phyloP scores from a whole-genome alignment of 2,888 invertebrate species.

The Dicranocentrus wangi region DNA sequence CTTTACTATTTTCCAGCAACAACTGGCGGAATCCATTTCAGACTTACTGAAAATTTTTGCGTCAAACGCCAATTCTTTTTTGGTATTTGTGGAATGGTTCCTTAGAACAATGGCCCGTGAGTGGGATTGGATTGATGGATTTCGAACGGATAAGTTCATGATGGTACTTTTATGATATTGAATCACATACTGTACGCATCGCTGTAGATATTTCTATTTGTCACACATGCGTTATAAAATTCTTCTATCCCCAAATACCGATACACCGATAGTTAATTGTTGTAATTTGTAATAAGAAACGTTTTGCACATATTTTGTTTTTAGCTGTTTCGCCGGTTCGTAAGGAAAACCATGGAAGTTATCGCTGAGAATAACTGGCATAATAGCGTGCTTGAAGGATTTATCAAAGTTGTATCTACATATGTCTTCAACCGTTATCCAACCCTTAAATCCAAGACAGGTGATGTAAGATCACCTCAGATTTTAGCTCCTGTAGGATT shows the following conservation, averaged over 20 bases:
- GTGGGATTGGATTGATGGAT: constrained; percentile 93
- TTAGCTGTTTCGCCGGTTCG: constrained; percentile 84
- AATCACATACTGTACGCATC: too few relatives aligned
- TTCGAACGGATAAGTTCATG: constrained; percentile 92
- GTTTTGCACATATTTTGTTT: too few relatives aligned
- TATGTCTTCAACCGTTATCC: constrained; percentile 75
- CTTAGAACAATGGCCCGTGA: constrained; percentile 85
- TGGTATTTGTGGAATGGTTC: constrained; percentile 82
- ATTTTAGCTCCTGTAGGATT: constrained; percentile 80
- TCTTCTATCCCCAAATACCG: too few relatives aligned
- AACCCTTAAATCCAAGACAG: constrained; percentile 57
- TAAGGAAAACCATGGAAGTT: constrained; percentile 81
- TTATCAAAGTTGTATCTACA: constrained; percentile 77
- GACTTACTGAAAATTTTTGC: constrained; percentile 83
- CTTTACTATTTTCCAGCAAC: too few relatives aligned
- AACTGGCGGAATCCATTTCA: constrained; percentile 87
- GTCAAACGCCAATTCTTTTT: constrained; percentile 76
- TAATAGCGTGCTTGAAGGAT: constrained; percentile 76
- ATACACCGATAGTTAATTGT: too few relatives aligned
- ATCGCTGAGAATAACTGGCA: constrained; percentile 78
- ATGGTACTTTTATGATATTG: constrained; percentile 83
- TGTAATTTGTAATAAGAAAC: constrained; percentile 5
- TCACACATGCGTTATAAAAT: too few relatives aligned
- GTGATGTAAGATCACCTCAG: constrained; percentile 68
- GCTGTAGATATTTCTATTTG: too few relatives aligned